Evolutionary conservation across 2,888 invertebrate species (phyloP), one percentile per base, ranked within the genome.

Genomic region (Heliconius hortense): DNA sequence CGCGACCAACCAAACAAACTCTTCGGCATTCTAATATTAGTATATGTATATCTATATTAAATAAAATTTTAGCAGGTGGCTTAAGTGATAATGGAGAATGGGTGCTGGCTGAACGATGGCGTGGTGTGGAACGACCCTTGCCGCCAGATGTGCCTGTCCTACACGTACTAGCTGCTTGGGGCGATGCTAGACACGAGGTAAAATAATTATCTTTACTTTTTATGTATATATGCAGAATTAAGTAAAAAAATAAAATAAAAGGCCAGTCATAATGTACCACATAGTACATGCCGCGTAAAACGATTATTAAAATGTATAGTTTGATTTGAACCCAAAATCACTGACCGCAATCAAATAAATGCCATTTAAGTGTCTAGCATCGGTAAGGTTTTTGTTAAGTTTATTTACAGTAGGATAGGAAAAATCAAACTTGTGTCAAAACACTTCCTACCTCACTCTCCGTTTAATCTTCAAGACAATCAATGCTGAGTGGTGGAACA

Each of bases 111-210:
- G 97, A 97, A 89, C 89, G 96, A 84, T 96, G 97, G 97, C 94
- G 97, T 85, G 96, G 96, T 82, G 96, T 97, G 76, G 97, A 96
- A 90, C 95, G 96, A 82, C 96, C 95, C 72, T 90, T 96, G 80
- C 96, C 95, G 75, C 95, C 96, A 48, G 95, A 96, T 82, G 96
- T 96, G 70, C 95, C 96, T 76, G 96, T 97, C 79, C 91, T 97
- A 76, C 96, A 97, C 84, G 96, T 97, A 72, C 95, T 97, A 94
- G 96, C 96, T 78, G 96, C 97, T 39, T 97, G 97, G 97, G 97
- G 97, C 28, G 93, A 94, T 67, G 94, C 94, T 0, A 86, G 93
- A 75, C 94, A 94, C 73, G 94, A 94, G 91, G 94, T 93, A 43
- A 71, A 35, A 35, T 18, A 35, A 24, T 35, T 13, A 59, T 70